Conservation (phyloP, 64 coral and sea anemone species). For the Stichodactyla helianthus region DNA sequence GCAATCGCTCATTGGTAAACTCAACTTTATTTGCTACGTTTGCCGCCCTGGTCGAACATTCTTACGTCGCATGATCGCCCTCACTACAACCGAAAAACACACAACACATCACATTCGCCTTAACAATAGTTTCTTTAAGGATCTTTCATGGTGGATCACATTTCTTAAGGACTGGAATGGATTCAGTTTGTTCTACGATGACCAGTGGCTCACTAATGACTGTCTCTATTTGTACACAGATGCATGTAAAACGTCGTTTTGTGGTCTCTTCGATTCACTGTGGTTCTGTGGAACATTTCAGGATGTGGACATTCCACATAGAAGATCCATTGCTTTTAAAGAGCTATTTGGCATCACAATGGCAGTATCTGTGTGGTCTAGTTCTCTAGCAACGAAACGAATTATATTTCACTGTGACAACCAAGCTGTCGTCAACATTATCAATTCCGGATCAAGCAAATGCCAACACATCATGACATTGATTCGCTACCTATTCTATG, state of each 20-base stretch:
- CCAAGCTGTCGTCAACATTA: no score
- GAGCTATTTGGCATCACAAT: constrained; percentile 12
- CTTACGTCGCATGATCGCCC: no score
- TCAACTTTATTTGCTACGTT: background rate
- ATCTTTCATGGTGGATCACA: constrained; percentile 16
- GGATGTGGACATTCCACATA: background rate
- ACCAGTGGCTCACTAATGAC: constrained; percentile 1
- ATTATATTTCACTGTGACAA: no score
- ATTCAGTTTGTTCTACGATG: constrained; percentile 10
- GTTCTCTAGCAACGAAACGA: background rate
- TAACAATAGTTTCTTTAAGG: constrained; percentile 6
- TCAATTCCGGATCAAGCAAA: no score
- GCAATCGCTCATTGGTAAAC: no score
- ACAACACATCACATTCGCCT: constrained; percentile 23
- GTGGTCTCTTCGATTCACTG: background rate
- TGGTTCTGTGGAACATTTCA: constrained; percentile 15
- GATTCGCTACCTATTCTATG: no score
- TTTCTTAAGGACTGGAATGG: constrained; percentile 27
- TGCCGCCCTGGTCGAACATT: no score
- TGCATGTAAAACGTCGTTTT: constrained; percentile 18
- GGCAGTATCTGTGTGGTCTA: constrained; percentile 1
- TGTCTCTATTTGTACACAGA: constrained; percentile 18
- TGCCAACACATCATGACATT: no score
- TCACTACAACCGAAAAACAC: no score
- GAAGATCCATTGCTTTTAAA: constrained; percentile 33